A percentile compares a stretch with the other conserved stretches of the same genome.
These are phyloP conservation scores for Coranthus polyacanthus DNA, from an alignment of 2,797 vertebrate species.

Conservation along the genomic window DNA sequence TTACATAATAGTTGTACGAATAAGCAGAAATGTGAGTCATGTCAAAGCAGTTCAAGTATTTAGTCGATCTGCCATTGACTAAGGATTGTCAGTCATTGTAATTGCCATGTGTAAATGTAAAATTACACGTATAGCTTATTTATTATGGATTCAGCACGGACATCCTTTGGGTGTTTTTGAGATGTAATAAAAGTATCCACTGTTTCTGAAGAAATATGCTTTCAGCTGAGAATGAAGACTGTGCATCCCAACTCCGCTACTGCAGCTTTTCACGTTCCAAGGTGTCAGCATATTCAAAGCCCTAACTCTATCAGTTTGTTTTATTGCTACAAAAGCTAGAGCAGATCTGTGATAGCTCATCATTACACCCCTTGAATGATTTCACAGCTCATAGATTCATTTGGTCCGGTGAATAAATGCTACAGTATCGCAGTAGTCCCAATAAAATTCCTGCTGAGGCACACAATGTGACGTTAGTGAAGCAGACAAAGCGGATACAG, in stretches of 20 bases:
- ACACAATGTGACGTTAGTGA: constrained; percentile 47
- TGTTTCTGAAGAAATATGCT: constrained; percentile 36
- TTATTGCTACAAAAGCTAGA: constrained; percentile 63
- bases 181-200: constrained; percentile 51
- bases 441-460: constrained; percentile 72
- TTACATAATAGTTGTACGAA: no score
- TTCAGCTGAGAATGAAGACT: constrained; percentile 34
- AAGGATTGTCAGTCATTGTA: no score
- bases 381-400: constrained; percentile 78
- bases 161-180: constrained; percentile 31
- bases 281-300: constrained; percentile 68
- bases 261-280: constrained; percentile 45
- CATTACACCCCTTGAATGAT: constrained; percentile 70
- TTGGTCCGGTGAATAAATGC: constrained; percentile 66
- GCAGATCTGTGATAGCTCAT: constrained; percentile 68
- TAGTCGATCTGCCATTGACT: no score
- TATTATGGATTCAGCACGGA: constrained; percentile 3
- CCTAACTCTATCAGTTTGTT: constrained; percentile 62
- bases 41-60: no score
- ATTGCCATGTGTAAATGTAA: constrained; percentile 3
- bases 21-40: no score
- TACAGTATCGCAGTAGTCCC: constrained; percentile 44
- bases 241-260: constrained; percentile 40
- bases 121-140: constrained; percentile 39
- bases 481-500: constrained; percentile 44